phyloP scores from a whole-genome alignment of 2,113 vertebrate species.

The Mesembrinibis cayennensis region DNA sequence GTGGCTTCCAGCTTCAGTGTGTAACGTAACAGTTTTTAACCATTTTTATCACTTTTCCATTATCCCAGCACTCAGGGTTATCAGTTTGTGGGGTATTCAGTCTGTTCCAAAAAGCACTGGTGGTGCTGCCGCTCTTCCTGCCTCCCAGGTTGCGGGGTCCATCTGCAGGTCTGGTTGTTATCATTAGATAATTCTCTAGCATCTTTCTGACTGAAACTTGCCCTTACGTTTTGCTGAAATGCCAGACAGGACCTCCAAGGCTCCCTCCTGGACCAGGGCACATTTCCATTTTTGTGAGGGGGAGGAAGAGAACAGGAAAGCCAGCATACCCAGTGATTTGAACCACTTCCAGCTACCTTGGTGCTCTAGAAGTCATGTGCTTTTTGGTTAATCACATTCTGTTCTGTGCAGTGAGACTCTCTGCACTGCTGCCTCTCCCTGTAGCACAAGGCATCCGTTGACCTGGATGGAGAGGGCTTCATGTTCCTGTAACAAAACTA shows the following conservation, averaged over 20 bases:
- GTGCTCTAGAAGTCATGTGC: neutral
- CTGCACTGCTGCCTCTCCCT: neutral
- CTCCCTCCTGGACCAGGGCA: neutral
- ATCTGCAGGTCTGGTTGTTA: neutral
- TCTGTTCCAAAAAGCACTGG: neutral
- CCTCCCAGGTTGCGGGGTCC: neutral
- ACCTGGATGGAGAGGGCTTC: neutral
- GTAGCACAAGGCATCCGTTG: neutral
- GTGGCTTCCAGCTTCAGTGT: neutral
- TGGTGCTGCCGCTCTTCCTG: neutral
- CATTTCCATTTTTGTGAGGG: neutral
- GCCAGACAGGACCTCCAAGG: neutral
- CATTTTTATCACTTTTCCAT: neutral
- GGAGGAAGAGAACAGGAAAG: neutral
- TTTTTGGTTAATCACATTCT: neutral
- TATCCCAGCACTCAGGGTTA: neutral
- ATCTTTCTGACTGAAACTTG: neutral
- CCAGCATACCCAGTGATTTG: neutral
- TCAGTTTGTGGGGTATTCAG: neutral
- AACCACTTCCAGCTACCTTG: neutral
- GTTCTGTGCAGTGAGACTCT: neutral
- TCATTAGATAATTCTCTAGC: neutral
- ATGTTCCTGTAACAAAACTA: neutral
- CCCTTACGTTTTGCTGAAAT: neutral
- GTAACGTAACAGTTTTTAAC: neutral